Percentiles rank a stretch among this genome's conserved stretches.
These are phyloP conservation scores for Rhea pennata DNA, from an alignment of 2,113 vertebrate genomes.

Conservation along the genomic window DNA sequence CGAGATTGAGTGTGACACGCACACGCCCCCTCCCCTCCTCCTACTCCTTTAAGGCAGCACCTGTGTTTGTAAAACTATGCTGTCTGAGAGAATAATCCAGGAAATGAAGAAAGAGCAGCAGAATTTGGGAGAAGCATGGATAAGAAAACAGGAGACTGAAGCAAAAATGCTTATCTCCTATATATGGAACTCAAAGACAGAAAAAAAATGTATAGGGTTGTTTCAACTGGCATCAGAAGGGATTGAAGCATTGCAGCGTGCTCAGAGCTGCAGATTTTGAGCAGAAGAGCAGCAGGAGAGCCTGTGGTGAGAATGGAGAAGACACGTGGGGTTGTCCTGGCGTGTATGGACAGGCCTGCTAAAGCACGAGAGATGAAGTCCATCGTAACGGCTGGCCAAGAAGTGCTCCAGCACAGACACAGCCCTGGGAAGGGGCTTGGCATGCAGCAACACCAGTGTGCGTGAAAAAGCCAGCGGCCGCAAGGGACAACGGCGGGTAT, in stretches of 20 bases:
- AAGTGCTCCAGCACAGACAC: not conserved
- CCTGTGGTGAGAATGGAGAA: not conserved
- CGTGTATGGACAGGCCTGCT: too few relatives aligned
- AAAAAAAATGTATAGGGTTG: too few relatives aligned
- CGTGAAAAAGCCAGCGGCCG: not conserved
- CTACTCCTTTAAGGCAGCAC: slow-evolving; percentile 16
- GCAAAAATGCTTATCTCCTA: slow-evolving; percentile 20
- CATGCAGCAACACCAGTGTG: too few relatives aligned
- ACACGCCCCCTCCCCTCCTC: not conserved
- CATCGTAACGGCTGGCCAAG: not conserved
- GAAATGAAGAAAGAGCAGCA: slow-evolving; percentile 48
- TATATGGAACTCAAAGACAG: not conserved
- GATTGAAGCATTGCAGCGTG: not conserved
- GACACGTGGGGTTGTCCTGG: too few relatives aligned
- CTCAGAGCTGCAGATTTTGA: not conserved
- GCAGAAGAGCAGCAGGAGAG: not conserved
- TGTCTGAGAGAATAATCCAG: slow-evolving; percentile 1
- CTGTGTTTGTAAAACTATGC: slow-evolving; percentile 45
- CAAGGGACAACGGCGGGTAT: too few relatives aligned
- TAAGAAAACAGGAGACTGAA: slow-evolving; percentile 27
- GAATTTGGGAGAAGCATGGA: not conserved
- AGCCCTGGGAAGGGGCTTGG: not conserved
- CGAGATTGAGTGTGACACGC: slow-evolving; percentile 1
- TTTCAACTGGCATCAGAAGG: not conserved
- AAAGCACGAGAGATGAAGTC: too few relatives aligned